Evolutionary conservation across 2,888 invertebrate genomes (phyloP).

Genomic region (Nemotelus nigrinus): DNA sequence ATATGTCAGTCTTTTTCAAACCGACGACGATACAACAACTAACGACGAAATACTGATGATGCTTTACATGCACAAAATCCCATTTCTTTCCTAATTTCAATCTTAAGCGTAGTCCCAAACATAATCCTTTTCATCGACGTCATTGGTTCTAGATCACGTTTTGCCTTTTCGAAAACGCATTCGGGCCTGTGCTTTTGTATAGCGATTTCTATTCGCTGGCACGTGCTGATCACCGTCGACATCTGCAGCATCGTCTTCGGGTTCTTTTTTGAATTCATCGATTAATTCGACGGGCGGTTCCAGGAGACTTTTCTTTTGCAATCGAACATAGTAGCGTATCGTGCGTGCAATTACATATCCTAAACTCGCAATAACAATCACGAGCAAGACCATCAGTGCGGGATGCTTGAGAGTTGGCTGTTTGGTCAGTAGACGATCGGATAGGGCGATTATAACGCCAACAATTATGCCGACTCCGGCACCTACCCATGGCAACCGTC

Average conservation of each 20-base stretch:
- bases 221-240: constrained; percentile 51
- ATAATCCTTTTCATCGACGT: too few species aligned
- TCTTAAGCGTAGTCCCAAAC: too few species aligned
- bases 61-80: too few species aligned
- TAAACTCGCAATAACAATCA: constrained; percentile 73
- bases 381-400: constrained; percentile 75
- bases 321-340: constrained; percentile 67
- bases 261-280: constrained; percentile 54
- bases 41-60: too few species aligned
- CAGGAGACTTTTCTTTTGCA: constrained; percentile 67
- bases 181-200: constrained; percentile 79
- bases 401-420: constrained; percentile 76
- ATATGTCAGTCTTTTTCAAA: too few species aligned
- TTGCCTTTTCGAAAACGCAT: constrained; percentile 80
- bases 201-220: constrained; percentile 67
- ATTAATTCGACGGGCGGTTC: constrained; percentile 68
- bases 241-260: constrained; percentile 54
- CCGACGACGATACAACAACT: too few species aligned
- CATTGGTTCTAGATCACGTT: constrained; percentile 62
- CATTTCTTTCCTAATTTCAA: too few species aligned
- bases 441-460: constrained; percentile 73
- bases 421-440: constrained; percentile 74
- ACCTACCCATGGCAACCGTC: constrained; percentile 79
- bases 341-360: constrained; percentile 75
- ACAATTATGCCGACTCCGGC: constrained; percentile 77